Evolutionary conservation across 2,113 vertebrate species (phyloP).

Genomic region (Rhynchomys soricoides): DNA sequence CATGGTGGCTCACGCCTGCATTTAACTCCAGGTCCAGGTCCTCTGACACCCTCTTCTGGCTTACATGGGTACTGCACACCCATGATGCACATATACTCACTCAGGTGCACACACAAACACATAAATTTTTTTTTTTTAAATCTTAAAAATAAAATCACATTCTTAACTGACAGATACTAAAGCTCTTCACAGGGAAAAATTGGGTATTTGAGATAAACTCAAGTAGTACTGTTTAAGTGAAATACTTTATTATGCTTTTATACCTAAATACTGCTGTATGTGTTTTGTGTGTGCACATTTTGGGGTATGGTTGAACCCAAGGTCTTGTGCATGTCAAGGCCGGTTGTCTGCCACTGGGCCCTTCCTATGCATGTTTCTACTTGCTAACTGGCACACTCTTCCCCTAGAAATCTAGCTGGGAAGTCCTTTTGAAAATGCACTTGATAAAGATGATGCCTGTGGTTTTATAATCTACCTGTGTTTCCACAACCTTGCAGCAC

Average conservation of each 20-base stretch:
- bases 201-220: background rate
- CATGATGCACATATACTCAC: background rate
- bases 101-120: background rate
- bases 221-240: background rate
- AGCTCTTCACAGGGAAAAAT: background rate
- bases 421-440: background rate
- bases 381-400: background rate
- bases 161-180: background rate
- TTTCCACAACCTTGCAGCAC: background rate
- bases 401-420: background rate
- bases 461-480: background rate
- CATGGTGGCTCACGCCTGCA: background rate
- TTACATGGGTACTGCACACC: background rate
- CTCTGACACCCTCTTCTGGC: background rate
- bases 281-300: background rate
- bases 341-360: background rate
- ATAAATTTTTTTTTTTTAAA: background rate
- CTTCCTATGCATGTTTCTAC: background rate
- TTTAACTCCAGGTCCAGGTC: background rate
- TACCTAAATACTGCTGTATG: background rate
- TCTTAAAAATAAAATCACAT: background rate
- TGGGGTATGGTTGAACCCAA: background rate
- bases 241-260: background rate
- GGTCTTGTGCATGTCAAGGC: background rate
- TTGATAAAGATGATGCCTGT: background rate